phyloP scores from a whole-genome alignment of 2,888 invertebrate genomes.

The Seira sanloemensis region DNA sequence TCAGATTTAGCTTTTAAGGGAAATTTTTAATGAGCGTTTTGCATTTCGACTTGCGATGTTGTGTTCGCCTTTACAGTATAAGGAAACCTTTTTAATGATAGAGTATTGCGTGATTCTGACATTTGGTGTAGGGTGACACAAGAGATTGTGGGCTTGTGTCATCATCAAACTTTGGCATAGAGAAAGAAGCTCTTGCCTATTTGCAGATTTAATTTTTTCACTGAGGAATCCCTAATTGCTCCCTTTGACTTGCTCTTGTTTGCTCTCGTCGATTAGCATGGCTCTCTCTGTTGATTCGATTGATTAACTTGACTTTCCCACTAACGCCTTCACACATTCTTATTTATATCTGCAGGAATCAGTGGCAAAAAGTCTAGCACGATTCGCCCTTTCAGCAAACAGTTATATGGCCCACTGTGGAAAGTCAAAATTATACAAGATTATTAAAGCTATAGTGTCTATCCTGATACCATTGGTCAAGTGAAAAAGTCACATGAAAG shows the following conservation, averaged over 20 bases:
- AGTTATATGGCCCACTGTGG: no score
- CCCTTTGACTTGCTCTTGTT: background rate
- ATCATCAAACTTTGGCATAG: background rate
- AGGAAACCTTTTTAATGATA: no score
- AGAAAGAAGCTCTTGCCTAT: background rate
- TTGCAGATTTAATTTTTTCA: background rate
- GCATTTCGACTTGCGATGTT: background rate
- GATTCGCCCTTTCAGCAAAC: no score
- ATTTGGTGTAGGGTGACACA: background rate
- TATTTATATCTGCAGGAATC: no score
- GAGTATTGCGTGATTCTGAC: no score
- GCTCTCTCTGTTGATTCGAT: background rate
- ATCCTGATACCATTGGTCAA: no score
- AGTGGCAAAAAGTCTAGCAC: no score
- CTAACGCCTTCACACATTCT: no score
- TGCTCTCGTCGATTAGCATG: background rate
- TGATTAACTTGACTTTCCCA: background rate
- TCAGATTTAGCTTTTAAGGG: background rate
- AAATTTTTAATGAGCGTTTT: background rate
- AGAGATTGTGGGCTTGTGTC: background rate
- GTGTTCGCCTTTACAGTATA: no score
- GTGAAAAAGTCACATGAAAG: no score
- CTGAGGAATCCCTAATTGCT: background rate
- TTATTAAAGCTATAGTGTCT: no score
- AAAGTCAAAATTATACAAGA: no score